Evolutionary conservation across 2,888 invertebrate genomes (phyloP), one percentile per base, ranked within the genome.

Genomic region (Embidobia sp.): DNA sequence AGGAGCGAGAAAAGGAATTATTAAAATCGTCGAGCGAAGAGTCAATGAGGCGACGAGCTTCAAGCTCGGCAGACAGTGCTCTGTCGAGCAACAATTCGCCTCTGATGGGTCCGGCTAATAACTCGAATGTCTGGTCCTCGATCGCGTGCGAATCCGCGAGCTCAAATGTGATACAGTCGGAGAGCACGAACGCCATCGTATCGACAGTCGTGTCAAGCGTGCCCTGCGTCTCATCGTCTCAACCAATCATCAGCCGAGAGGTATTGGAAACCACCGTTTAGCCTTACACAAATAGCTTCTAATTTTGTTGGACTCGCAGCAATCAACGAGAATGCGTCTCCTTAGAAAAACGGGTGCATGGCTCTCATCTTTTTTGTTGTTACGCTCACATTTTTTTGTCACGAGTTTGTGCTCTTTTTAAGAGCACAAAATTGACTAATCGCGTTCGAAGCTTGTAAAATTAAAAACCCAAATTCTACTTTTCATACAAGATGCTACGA

Each of bases 231-330:
- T 85, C 89, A 57, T 82, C 85, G 26, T 83, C 88, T 37, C 89
- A 88, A 84, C 85, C 89, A 57, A 88, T 87, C 88, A 90, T 88
- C 87, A 90, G 87, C 86, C 89, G 87, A 88, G 93, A 93, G 93
- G 93, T 93, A 93, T 90, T 93, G 88, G 93, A 93, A 92, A 93
- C 93, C 85, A 93, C 93, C 89, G 93, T 93, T 90, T 93, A 91
- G 90, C 84, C 77, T 63, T 79, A 46, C 69, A 63, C 49, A 63
- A 46, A 63, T 66, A 73, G 77, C 67, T 77, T 77, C 53, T 67
- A 61, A 55, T 73, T 49, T 73, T 51, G 64, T 77, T 73, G 73
- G 67, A 63, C 44, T 59, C 70, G 69, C 64, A 70, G 59, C 61
- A 69, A 73, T 55, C 67, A 37, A 51, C 77, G 59, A 59, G 57